Evolutionary conservation across 2,797 vertebrate species (phyloP), one percentile per base, ranked within the genome.

Genomic region (Myiotriccus ornatus): DNA sequence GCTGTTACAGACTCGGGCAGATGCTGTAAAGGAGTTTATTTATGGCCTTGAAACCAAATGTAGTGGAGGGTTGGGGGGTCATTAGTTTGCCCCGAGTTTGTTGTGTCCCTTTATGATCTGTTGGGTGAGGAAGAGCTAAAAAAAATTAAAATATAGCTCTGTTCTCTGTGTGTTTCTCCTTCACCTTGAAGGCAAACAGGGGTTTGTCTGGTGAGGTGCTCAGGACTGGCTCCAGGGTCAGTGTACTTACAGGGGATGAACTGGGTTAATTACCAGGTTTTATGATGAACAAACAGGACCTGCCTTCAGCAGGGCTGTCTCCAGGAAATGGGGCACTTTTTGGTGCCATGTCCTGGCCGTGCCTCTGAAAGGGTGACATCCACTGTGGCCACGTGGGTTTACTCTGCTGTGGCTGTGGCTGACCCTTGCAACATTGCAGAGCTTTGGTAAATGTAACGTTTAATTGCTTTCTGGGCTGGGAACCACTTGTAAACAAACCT

Each of bases 251-350:
- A 75, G 77, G 39, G 56, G 41, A 37, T 35, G 67, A 81, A 46
- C 11, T 6, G 53, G 75, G 41, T 88, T 95, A 92, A 96, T 84
- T 63, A 44, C 65, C 75, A 23, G 64, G 49, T 73, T 94, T 96
- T 89, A 92, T 62, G 91, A 69, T 83, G 87, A 96, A 73, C 90
- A 95, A 94, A 92, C 85, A 96, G 53, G 62, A 67, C 46, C 52
- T 85, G 78, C 85, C 62, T 44, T 68, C 35, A 64, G 76, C 44
- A 74, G 91, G 52, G 41, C 88, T 47, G 75, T 63, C 67, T 90
- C 32, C 78, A 77, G 93, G 92, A 93, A 91, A 43, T 49, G 57
- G 59, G 63, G 7, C 28, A 25, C 25, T 32, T 49, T 41, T 23
- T 4, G 1, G 46, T 74, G 57, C 53, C 2, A 1, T 14, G 28